These are phyloP conservation scores for Neotragus pygmaeus DNA, from an alignment of 2,113 vertebrate species.

Conservation along the genomic window DNA sequence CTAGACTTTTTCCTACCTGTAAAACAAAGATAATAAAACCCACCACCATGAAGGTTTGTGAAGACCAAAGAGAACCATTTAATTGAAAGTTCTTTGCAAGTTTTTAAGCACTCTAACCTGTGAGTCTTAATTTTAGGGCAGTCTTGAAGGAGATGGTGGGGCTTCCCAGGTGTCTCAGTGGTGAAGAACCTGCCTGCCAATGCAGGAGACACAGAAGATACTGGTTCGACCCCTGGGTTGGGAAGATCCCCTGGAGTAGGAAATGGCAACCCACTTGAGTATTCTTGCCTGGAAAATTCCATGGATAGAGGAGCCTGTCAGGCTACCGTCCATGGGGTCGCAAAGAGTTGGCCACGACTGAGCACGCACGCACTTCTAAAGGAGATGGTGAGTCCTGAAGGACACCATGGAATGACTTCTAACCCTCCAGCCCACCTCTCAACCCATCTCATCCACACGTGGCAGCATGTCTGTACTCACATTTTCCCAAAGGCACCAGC, in stretches of 20 bases:
- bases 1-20: not conserved
- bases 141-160: not conserved
- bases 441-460: not conserved
- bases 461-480: not conserved
- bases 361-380: not conserved
- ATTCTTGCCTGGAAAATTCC: not conserved
- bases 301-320: not conserved
- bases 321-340: not conserved
- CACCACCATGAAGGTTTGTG: not conserved
- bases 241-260: not conserved
- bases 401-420: no score
- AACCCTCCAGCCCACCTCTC: no score
- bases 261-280: not conserved
- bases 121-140: not conserved
- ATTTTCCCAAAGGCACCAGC: not conserved
- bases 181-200: not conserved
- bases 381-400: not conserved
- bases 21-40: conserved; percentile 41
- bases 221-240: not conserved
- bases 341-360: not conserved
- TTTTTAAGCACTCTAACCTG: not conserved
- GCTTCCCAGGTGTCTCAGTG: not conserved
- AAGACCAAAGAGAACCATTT: not conserved
- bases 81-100: not conserved
- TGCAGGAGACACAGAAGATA: not conserved